Percentiles rank a stretch among this genome's conserved stretches.
Conservation (phyloP, 2,113 vertebrate genomes). For the Percopsis transmontana region DNA sequence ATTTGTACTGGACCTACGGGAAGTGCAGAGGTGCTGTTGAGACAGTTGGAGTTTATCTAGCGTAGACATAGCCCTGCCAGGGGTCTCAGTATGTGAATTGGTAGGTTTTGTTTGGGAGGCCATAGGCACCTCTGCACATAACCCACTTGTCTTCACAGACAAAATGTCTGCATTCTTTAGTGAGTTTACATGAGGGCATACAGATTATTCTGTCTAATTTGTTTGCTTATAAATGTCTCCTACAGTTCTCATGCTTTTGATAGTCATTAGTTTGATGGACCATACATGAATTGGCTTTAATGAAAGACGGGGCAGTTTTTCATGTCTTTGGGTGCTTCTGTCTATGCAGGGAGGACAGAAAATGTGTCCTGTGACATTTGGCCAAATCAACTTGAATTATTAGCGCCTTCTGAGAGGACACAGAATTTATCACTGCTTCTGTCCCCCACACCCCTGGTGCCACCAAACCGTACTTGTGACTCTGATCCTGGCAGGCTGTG, state of each 20-base stretch:
- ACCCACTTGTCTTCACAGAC: constrained; percentile 11
- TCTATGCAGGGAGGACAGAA: constrained; percentile 59
- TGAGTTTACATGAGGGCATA: background rate
- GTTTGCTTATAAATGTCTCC: background rate
- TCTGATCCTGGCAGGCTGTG: constrained; percentile 61
- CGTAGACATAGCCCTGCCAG: constrained; percentile 55
- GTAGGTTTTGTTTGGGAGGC: constrained; percentile 33
- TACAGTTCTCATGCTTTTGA: background rate
- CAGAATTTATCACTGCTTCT: constrained; percentile 74
- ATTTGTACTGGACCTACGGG: constrained; percentile 63
- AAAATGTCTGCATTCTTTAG: too few species aligned
- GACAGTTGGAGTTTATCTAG: constrained; percentile 53
- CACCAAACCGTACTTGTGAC: constrained; percentile 65
- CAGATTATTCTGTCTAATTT: background rate
- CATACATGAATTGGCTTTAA: too few species aligned
- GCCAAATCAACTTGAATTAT: constrained; percentile 76
- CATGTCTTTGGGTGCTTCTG: constrained; percentile 57
- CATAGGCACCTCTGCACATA: too few species aligned
- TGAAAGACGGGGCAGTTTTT: constrained; percentile 50
- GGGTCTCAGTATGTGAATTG: constrained; percentile 32
- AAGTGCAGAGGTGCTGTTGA: constrained; percentile 57
- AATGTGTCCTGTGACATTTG: constrained; percentile 78
- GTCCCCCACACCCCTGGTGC: constrained; percentile 65
- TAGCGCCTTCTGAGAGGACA: constrained; percentile 71
- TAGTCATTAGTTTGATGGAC: too few species aligned